Conservation (phyloP, 2,113 vertebrate genomes). For the Lepisosteus osseus region DNA sequence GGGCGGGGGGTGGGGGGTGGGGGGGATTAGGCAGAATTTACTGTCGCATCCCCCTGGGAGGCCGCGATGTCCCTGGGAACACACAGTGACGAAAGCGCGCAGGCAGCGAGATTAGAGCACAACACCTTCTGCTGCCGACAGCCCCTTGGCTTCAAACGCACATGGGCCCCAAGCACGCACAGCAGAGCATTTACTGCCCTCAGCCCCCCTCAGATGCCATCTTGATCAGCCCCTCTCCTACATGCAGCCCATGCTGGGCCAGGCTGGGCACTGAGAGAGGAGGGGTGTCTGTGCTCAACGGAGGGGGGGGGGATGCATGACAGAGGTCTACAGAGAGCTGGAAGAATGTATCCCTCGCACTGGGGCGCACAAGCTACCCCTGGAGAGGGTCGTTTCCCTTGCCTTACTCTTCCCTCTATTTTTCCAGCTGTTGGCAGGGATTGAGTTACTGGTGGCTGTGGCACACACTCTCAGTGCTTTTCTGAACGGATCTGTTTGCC, state of each 20-base stretch:
- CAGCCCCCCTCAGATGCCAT: conserved; percentile 51
- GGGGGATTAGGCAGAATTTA: conserved; percentile 91
- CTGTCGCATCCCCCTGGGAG: conserved; percentile 80
- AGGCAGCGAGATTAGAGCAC: conserved; percentile 79
- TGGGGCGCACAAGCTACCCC: conserved; percentile 24
- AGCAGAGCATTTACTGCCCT: conserved; percentile 26
- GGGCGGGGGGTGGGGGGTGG: conserved; percentile 51
- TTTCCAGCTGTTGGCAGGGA: conserved; percentile 88
- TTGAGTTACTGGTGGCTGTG: conserved; percentile 84
- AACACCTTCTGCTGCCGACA: conserved; percentile 42
- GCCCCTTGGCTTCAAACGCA: conserved; percentile 14
- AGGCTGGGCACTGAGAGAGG: conserved; percentile 38
- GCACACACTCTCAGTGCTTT: conserved; percentile 72
- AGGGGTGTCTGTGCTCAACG: conserved; percentile 28
- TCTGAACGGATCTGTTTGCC: conserved; percentile 79
- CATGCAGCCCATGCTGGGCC: conserved; percentile 43
- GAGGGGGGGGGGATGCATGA: conserved; percentile 18
- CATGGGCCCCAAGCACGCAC: conserved; percentile 52
- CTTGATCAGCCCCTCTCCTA: conserved; percentile 82
- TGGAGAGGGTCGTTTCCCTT: conserved; percentile 48
- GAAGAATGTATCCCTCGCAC: conserved; percentile 37
- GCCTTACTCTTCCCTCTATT: conserved; percentile 71
- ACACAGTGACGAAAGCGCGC: conserved; percentile 72
- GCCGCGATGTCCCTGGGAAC: conserved; percentile 76
- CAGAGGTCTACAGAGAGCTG: conserved; percentile 21